A percentile compares a stretch with the other conserved stretches of the same genome.
Evolutionary conservation across 64 coral and sea anemone genomes (phyloP).

Genomic region (Stichodactyla mertensii): DNA sequence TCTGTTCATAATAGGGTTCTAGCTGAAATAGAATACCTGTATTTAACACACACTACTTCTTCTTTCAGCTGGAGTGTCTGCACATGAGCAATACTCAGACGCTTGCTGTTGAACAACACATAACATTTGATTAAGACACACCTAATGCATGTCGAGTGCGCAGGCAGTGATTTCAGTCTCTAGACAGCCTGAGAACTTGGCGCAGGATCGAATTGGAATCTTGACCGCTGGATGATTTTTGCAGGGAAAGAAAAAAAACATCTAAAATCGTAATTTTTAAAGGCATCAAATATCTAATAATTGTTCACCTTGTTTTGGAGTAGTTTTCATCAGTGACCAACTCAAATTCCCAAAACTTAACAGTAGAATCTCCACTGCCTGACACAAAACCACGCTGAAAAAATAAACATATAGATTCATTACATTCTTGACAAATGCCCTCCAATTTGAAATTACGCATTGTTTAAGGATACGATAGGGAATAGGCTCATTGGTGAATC

Average conservation of each 20-base stretch:
- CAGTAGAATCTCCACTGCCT: constrained; percentile 87
- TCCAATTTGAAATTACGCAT: no score
- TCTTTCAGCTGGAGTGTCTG: constrained; percentile 92
- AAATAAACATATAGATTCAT: constrained; percentile 4
- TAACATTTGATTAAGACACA: neutral
- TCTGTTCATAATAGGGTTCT: no score
- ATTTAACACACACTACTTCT: constrained; percentile 93
- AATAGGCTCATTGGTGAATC: no score
- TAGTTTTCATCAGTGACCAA: constrained; percentile 78
- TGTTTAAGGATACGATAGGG: no score
- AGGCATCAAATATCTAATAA: neutral
- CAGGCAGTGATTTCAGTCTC: no score
- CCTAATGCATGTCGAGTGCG: no score
- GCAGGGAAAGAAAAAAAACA: no score
- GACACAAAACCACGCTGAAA: constrained; percentile 85
- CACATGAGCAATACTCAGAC: constrained; percentile 78
- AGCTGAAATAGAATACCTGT: constrained; percentile 44
- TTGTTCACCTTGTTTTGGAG: constrained; percentile 62
- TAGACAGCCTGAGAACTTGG: no score
- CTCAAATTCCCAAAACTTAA: constrained; percentile 99
- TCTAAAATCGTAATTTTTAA: neutral
- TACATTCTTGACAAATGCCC: no score
- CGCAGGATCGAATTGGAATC: no score
- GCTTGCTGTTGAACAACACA: constrained; percentile 48
- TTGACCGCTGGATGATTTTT: no score